Percentiles rank a stretch among this genome's conserved stretches.
Evolutionary conservation across 2,113 vertebrate species (phyloP).

Genomic region (Ctenodactylus gundi): DNA sequence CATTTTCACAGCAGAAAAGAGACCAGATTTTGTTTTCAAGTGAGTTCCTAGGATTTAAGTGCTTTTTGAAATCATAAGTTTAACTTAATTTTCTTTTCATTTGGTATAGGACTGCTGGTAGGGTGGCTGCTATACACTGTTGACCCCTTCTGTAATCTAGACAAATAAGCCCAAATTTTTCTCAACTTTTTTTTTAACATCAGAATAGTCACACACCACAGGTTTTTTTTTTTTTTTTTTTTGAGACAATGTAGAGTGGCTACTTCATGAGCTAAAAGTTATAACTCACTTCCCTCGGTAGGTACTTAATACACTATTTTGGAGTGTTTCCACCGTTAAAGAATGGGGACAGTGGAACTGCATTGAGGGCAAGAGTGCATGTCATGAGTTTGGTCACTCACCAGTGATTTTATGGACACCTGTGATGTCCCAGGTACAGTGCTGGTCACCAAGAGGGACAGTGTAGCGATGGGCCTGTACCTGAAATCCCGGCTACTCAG

Average conservation of each 20-base stretch:
- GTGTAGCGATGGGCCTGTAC: too few species aligned
- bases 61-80: constrained; percentile 3
- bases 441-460: neutral
- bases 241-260: neutral
- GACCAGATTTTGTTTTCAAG: neutral
- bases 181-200: neutral
- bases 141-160: neutral
- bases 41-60: constrained; percentile 6
- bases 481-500: neutral
- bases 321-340: neutral
- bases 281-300: neutral
- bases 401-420: neutral
- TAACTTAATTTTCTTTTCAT: neutral
- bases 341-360: neutral
- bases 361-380: neutral
- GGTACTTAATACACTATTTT: neutral
- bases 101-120: neutral
- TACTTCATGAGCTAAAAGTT: neutral
- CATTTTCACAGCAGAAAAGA: neutral
- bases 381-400: neutral
- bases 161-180: neutral
- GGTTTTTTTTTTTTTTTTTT: too few species aligned
- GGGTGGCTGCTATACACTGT: neutral
- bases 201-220: neutral
- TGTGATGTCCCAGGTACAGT: neutral